Percentiles rank a stretch among this genome's conserved stretches.
phyloP scores from a whole-genome alignment of 2,888 invertebrate species.

The Nectonema munidae region DNA sequence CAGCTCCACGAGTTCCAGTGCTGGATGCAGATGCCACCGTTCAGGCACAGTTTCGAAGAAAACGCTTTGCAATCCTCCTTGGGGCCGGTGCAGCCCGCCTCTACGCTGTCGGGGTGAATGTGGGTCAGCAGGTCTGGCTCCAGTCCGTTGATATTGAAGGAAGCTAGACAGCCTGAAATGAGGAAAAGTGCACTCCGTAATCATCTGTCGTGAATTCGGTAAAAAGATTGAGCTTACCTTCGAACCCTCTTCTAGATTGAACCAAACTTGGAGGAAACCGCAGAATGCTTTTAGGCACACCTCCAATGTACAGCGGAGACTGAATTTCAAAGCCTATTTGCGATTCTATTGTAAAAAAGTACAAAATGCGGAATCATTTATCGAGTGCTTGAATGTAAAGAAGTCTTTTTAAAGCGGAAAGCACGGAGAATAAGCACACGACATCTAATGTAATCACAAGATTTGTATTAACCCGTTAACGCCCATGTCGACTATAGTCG shows the following conservation, averaged over 20 bases:
- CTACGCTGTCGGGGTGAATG: conserved; percentile 1
- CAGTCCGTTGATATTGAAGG: conserved; percentile 7
- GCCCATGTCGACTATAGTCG: too few relatives aligned
- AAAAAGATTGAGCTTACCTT: too few relatives aligned
- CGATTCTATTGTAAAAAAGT: too few relatives aligned
- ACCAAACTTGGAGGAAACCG: conserved; percentile 6
- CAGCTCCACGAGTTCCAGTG: conserved; percentile 9
- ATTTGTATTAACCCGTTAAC: too few relatives aligned
- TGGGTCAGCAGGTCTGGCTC: conserved; percentile 7
- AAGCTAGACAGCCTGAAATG: conserved; percentile 9
- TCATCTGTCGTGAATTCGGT: too few relatives aligned
- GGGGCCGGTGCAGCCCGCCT: conserved; percentile 9
- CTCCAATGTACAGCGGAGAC: conserved; percentile 8
- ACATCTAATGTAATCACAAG: too few relatives aligned
- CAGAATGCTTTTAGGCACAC: conserved; percentile 6
- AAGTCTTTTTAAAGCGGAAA: too few relatives aligned
- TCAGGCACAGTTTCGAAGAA: neutral
- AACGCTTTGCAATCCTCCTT: conserved; percentile 10
- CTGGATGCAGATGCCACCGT: conserved; percentile 6
- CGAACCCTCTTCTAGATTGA: conserved; percentile 1
- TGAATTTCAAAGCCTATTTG: too few relatives aligned
- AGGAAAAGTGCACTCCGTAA: too few relatives aligned
- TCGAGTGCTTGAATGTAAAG: too few relatives aligned
- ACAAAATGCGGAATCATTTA: too few relatives aligned
- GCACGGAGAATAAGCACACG: too few relatives aligned